Percentiles rank a stretch among this genome's conserved stretches.
Conservation (phyloP, 23 tunicate species). For the Styela clava region DNA sequence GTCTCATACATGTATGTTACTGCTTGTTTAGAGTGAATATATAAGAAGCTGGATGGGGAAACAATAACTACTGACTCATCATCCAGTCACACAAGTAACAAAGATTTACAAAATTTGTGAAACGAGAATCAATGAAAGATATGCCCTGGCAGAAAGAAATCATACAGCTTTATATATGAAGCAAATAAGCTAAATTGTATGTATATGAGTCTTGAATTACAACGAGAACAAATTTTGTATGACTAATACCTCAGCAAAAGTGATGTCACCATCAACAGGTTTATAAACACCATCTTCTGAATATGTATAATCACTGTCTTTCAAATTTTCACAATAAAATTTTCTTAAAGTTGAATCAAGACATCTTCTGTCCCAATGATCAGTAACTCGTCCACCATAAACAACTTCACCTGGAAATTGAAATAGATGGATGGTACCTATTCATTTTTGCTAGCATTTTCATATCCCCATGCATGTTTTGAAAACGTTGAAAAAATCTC, state of each 20-base stretch:
- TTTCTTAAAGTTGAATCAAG: slow-evolving; percentile 59
- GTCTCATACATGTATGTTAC: no score
- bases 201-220: no score
- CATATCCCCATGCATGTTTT: background rate
- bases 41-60: no score
- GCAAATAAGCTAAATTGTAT: no score
- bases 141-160: no score
- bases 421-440: background rate
- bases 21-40: no score
- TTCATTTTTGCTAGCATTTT: background rate
- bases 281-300: slow-evolving; percentile 54
- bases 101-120: no score
- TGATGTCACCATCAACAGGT: slow-evolving; percentile 33
- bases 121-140: no score
- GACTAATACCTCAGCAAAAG: slow-evolving; percentile 39
- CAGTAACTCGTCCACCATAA: slow-evolving; percentile 96
- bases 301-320: slow-evolving; percentile 35
- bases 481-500: background rate
- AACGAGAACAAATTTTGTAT: no score
- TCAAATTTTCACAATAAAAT: slow-evolving; percentile 51
- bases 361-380: slow-evolving; percentile 90
- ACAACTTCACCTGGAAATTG: slow-evolving; percentile 63
- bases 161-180: no score
- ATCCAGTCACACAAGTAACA: no score
- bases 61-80: no score